Conservation (phyloP, 2,888 invertebrate genomes). For the Hedychridium roseum region DNA sequence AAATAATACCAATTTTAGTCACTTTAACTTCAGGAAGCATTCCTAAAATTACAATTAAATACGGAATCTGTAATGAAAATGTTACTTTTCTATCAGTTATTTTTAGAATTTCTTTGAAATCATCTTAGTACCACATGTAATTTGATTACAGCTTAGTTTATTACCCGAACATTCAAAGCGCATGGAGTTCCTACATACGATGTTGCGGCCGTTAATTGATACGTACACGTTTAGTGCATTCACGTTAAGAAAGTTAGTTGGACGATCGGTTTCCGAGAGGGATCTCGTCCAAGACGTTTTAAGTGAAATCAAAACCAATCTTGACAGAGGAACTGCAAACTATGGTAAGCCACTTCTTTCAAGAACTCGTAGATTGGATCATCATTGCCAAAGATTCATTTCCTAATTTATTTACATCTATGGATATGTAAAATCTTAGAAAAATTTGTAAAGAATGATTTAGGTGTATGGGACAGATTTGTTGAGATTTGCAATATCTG, state of each 20-base stretch:
- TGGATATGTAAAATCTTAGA: no score
- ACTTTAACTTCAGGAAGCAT: no score
- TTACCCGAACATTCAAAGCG: slow-evolving; percentile 50
- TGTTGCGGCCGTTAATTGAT: slow-evolving; percentile 77
- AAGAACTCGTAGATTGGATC: no score
- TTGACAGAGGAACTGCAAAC: slow-evolving; percentile 68
- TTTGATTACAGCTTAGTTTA: slow-evolving; percentile 50
- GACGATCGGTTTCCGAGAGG: slow-evolving; percentile 70
- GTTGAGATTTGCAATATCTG: no score
- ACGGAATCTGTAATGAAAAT: no score
- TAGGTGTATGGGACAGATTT: no score
- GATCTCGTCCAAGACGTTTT: slow-evolving; percentile 74
- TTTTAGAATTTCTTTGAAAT: neutral
- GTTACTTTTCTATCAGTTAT: no score
- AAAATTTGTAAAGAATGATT: no score
- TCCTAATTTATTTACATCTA: no score
- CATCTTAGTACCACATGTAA: neutral
- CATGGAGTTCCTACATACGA: slow-evolving; percentile 68
- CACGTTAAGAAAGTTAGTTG: slow-evolving; percentile 68
- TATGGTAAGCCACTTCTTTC: slow-evolving; percentile 72
- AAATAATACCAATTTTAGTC: no score
- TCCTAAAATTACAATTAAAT: no score
- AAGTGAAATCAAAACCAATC: slow-evolving; percentile 71
- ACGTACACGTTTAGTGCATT: slow-evolving; percentile 76
- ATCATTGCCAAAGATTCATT: no score